Evolutionary conservation across 2,113 vertebrate genomes (phyloP).

Genomic region (Harpagus bidentatus): DNA sequence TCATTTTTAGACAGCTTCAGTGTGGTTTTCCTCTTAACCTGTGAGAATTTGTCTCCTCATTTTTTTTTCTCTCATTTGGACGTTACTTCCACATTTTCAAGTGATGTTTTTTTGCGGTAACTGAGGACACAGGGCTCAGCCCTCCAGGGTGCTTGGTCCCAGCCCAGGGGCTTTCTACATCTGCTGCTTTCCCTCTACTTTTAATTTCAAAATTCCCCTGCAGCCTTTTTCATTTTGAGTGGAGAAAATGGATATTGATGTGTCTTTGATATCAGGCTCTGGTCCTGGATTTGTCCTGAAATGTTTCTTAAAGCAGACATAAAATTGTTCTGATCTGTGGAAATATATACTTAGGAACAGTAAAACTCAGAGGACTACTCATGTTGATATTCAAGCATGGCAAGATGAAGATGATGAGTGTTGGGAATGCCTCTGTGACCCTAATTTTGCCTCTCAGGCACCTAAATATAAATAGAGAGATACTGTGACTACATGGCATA

Average conservation of each 20-base stretch:
- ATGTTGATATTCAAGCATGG: not conserved
- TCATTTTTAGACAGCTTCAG: not conserved
- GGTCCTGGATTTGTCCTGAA: not conserved
- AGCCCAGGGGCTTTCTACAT: not conserved
- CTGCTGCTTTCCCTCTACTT: not conserved
- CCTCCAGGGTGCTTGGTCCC: not conserved
- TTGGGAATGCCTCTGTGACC: not conserved
- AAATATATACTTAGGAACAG: not conserved
- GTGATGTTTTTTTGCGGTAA: not conserved
- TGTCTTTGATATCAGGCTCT: not conserved
- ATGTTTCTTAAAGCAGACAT: not conserved
- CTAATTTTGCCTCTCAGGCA: not conserved
- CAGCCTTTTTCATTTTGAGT: not conserved
- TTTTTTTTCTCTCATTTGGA: not conserved
- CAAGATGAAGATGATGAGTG: not conserved
- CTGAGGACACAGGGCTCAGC: not conserved
- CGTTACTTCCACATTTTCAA: not conserved
- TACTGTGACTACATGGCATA: not conserved
- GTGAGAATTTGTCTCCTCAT: not conserved
- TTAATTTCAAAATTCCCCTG: not conserved
- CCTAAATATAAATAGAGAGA: not conserved
- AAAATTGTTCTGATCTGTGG: not conserved
- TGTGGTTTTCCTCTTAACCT: not conserved
- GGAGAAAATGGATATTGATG: not conserved
- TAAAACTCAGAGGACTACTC: not conserved